Evolutionary conservation across 2,888 invertebrate genomes (phyloP), one percentile per base, ranked within the genome.

Genomic region (Steinernema carpocapsae): DNA sequence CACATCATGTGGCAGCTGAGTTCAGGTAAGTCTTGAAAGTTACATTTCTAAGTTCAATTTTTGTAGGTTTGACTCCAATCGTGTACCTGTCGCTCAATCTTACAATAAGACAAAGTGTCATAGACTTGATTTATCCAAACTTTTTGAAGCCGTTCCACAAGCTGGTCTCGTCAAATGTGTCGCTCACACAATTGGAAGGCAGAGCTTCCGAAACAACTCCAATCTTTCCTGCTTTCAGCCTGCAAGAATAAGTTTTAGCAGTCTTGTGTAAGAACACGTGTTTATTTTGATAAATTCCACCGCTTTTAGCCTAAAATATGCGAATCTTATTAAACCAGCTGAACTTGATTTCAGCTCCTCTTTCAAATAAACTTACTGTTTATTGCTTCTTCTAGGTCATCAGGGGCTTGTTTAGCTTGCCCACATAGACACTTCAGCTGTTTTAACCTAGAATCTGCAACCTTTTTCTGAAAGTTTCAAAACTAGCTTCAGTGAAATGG

Each of bases 1-100:
- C 73, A 73, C 24, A 10, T 73, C 0, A 70, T n/a, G 0, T 73
- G 70, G 73, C 73, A 73, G 45, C 14, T 64, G 3, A 45, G 70
- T 14, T 37, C 56, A 22, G 73, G 73, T 70, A 71, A 45, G 71
- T 26, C 12, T 22, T 26, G 73, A 46, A 19, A 24, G 42, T 19
- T 14, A 70, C 14, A 73, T 73, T 24, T 14, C 22, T 73, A 14
- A 73, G 70, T 42, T 19, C 56, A 70, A 37, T 56, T 1, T 29
- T 19, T n/a, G 26, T 46, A 71, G 71, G 71, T 46, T 24, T 43
- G 43, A 70, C 73, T 14, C 59, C 70, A 29, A 14, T 73, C 14
- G 48, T 73, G 22, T 73, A 73, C 48, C 48, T 73, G 24, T 12
- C 42, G 10, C 22, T 73, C 37, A 73, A 73, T 42, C 37, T 42